A percentile compares a stretch with the other conserved stretches of the same genome.
These are phyloP conservation scores for Phrynocephalus vlangalii DNA, from an alignment of 2,797 vertebrate genomes.

Conservation along the genomic window DNA sequence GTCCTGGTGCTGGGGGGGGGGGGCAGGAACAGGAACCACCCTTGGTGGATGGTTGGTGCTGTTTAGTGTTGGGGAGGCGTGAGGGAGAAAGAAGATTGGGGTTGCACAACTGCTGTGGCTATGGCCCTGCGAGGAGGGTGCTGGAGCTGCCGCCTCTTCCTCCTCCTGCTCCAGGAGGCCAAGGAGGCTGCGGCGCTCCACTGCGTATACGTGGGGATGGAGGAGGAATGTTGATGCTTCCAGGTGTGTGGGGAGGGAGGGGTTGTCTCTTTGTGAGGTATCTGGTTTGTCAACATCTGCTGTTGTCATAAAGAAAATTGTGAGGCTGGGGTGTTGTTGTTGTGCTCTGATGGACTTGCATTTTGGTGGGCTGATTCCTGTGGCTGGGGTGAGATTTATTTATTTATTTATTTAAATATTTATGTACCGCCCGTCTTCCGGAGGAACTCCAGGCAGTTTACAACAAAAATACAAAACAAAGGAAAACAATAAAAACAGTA, in stretches of 20 bases:
- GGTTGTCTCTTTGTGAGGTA: conserved; percentile 4
- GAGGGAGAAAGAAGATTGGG: conserved; percentile 42
- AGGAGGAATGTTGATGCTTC: not conserved
- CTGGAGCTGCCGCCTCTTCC: not conserved
- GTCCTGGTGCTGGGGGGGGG: not conserved
- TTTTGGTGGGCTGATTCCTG: not conserved
- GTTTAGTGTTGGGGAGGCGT: conserved; percentile 68
- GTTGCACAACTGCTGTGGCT: conserved; percentile 74
- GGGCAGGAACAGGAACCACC: not conserved
- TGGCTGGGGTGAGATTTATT: not conserved
- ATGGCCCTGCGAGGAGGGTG: conserved; percentile 48
- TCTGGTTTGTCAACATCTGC: not conserved
- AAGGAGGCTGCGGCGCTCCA: conserved; percentile 25
- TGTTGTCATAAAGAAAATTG: not conserved
- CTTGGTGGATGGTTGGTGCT: conserved; percentile 61
- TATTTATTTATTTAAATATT: no score
- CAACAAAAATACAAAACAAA: no score
- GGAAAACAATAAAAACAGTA: no score
- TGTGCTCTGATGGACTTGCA: not conserved
- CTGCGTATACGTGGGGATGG: conserved; percentile 31
- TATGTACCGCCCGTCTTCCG: no score
- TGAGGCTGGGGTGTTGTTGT: conserved; percentile 8
- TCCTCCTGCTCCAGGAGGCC: not conserved
- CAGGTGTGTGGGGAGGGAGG: conserved; percentile 2
- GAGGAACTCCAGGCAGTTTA: no score